Conservation (phyloP, 2,113 vertebrate genomes). For the Bos taurus region ARS-UCD2.0 NC_037336.1:85444001-85444500, state of each 20-base stretch:
- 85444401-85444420: neutral
- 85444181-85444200: neutral
- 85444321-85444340: neutral
- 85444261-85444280: neutral
- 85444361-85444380: neutral
- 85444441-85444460: neutral
- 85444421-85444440: neutral
- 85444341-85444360: neutral
- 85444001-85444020: constrained; percentile 57
- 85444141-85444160: neutral
- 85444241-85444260: neutral
- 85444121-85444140: constrained; percentile 21
- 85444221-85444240: neutral
- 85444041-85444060: constrained; percentile 59
- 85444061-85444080: constrained; percentile 66
- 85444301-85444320: neutral
- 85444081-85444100: constrained; percentile 50
- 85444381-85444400: neutral
- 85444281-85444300: neutral
- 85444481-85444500: neutral
- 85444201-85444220: neutral
- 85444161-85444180: neutral
- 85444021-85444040: constrained; percentile 40
- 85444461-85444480: neutral
- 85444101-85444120: constrained; percentile 53